phyloP scores from a whole-genome alignment of 2,888 invertebrate genomes.

The Carterocephalus palaemon region DNA sequence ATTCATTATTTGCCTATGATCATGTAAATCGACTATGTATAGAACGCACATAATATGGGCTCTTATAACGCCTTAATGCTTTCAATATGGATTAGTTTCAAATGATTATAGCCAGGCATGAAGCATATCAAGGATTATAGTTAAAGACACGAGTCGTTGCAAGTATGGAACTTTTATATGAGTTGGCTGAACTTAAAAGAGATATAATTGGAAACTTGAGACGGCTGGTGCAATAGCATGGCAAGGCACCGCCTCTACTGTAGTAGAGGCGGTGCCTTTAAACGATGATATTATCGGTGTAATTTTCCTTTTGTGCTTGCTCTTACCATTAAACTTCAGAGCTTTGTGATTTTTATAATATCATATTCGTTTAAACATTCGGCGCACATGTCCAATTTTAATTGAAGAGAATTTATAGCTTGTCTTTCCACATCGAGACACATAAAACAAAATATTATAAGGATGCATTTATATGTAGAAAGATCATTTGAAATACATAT shows the following conservation, averaged over 20 bases:
- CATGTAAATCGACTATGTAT: no score
- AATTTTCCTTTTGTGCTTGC: slow-evolving; percentile 29
- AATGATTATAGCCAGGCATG: slow-evolving; percentile 41
- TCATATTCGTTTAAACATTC: background rate
- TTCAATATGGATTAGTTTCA: slow-evolving; percentile 37
- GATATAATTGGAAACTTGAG: slow-evolving; percentile 75
- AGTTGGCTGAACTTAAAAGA: slow-evolving; percentile 65
- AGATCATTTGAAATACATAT: no score
- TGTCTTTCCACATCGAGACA: background rate
- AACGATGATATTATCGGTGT: slow-evolving; percentile 47
- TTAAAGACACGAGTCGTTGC: slow-evolving; percentile 50
- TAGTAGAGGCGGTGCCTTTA: slow-evolving; percentile 57
- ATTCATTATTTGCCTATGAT: no score
- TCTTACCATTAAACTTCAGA: slow-evolving; percentile 17
- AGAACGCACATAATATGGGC: background rate
- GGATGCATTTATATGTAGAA: no score
- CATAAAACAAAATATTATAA: background rate
- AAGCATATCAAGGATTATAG: slow-evolving; percentile 39
- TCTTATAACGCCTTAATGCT: slow-evolving; percentile 23
- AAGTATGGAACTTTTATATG: slow-evolving; percentile 66
- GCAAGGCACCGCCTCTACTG: slow-evolving; percentile 39
- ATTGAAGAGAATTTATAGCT: background rate
- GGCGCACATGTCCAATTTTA: slow-evolving; percentile 1
- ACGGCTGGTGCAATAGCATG: slow-evolving; percentile 50
- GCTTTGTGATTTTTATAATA: slow-evolving; percentile 17